Evolutionary conservation across 2,113 vertebrate genomes (phyloP).

Genomic region (Elachura formosa): DNA sequence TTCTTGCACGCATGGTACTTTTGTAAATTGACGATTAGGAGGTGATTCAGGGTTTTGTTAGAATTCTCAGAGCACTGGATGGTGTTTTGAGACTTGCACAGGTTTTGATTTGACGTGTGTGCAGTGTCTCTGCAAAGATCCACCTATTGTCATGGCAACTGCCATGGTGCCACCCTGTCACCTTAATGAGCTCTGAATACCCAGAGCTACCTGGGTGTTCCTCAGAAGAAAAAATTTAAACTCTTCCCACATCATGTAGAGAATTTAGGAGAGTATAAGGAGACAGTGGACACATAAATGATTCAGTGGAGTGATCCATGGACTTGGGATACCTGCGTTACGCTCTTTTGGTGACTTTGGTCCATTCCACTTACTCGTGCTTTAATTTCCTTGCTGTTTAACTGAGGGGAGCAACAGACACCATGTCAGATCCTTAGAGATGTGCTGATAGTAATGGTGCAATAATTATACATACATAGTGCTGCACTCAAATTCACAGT

Average conservation of each 20-base stretch:
- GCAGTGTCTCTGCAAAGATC: background rate
- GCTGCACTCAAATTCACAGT: background rate
- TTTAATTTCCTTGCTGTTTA: background rate
- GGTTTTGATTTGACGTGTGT: background rate
- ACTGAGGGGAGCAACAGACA: background rate
- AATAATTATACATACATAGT: background rate
- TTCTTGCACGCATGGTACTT: background rate
- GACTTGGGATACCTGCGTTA: background rate
- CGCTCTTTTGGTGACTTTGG: background rate
- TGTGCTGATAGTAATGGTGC: background rate
- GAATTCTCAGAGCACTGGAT: background rate
- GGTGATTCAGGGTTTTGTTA: background rate
- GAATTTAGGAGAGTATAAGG: background rate
- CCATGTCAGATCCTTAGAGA: background rate
- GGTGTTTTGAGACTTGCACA: background rate
- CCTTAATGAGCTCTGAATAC: background rate
- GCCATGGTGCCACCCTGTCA: background rate
- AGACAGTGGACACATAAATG: background rate
- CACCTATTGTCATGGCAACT: conserved; percentile 3
- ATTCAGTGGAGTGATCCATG: background rate
- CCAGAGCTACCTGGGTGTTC: background rate
- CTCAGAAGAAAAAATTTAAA: background rate
- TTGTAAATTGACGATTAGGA: background rate
- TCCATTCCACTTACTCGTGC: background rate
- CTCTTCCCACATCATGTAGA: background rate